Base-by-base conservation (phyloP, 2,797 vertebrate genomes). In the Sciurus carolinensis region DNA sequence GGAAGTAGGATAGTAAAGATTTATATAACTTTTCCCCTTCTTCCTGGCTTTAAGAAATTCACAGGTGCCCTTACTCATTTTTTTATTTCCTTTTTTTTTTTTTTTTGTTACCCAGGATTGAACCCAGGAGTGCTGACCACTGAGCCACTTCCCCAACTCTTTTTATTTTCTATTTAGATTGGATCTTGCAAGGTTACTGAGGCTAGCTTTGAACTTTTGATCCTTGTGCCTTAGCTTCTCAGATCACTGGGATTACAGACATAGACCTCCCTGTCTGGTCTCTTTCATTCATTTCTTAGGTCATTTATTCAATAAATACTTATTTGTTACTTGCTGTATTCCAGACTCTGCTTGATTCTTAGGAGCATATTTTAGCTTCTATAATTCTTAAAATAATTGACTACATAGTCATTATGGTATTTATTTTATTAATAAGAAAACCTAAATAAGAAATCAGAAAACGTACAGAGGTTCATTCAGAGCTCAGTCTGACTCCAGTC, bases 241-340 rank as follows among this genome's bases (percentile, higher is more conserved):
- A 22, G 22, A 57, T 22, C 5, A 20, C 20, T 22, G 20, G 54
- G 20, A 57, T 57, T 57, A 57, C 54, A 36, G 36, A 57, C 1
- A 39, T 66, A 54, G 76, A n/a, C 20, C 7, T 18, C 54, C 54
- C 20, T 8, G 80, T 87, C 22, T 7, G n/a, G 54, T 22, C 71
- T 88, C 9, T 22, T 67, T 57, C 15, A 39, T 72, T 62, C 81
- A 42, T 81, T 93, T 14, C 10, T 44, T 62, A 26, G 72, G 42
- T 69, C 12, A 28, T 59, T 80, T 26, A 90, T 69, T 95, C n/a
- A 89, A 80, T 93, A 82, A 77, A 71, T 57, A 54, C 54, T 80
- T 77, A 77, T 44, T 81, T 5, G 57, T 3, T 44, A 14, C 26
- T 66, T 84, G 30, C 4, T 69, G 5, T 87, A 84, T 64, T 90